Evolutionary conservation across 1,140 invertebrate species (phyloP), one percentile per base, ranked within the genome.

Genomic region (Centruroides vittatus): DNA sequence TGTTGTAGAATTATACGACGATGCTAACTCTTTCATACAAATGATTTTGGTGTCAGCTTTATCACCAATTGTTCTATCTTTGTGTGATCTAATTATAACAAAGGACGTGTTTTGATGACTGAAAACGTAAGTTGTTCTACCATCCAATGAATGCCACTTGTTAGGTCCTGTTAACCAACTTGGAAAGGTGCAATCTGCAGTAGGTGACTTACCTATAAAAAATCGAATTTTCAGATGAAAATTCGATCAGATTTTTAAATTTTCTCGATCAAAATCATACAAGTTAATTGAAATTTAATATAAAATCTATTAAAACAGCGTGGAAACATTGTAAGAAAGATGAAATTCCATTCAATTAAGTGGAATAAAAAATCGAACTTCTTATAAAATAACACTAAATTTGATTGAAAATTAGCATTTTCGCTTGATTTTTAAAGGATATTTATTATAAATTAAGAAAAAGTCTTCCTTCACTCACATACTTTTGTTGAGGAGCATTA

Each of bases 401-500:
- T 0, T 23, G 0, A 23, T 23, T 23, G 23, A 23, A 23, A 23
- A 23, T 23, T 23, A 23, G 23, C 1, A 23, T 23, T 23, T 23
- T 23, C 23, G 23, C 23, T 0, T 23, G 23, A 23, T 23, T 23
- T 23, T 23, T 23, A 23, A 23, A 23, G 23, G 23, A 23, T 23
- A 51, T 9, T 46, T 46, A 58, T 50, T 35, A 12, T 12, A 55
- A 59, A 59, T 34, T 12, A 57, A 23, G 56, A 12, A 36, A 57
- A 23, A 23, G 23, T 23, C 23, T 56, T 56, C 10, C 12, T 5
- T 41, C 35, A 13, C 35, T 56, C 34, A 56, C 66, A 76, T 70
- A 86, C 84, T 83, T 78, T 81, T 85, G 57, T 78, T 84, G 3
- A 88, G 76, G 35, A 80, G 84, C 80, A 88, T 83, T 4, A 84